Conservation (phyloP, 2,113 vertebrate species). For the Larimichthys polyactis region DNA sequence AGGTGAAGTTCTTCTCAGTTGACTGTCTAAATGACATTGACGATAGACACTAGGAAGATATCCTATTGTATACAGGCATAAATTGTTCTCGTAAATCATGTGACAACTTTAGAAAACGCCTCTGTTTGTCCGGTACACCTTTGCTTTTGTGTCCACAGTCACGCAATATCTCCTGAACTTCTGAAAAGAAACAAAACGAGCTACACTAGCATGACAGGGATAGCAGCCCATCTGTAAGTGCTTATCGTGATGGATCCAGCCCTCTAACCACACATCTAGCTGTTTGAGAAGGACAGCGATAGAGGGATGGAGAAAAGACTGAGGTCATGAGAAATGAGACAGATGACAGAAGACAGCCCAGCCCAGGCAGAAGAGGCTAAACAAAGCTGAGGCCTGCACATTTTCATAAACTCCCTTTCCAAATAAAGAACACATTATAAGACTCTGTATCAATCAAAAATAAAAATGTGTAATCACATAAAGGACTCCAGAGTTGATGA, state of each 20-base stretch:
- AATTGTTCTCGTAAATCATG: conserved; percentile 3
- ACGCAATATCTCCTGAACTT: neutral
- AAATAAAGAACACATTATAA: conserved; percentile 38
- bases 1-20: neutral
- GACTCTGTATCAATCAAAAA: conserved; percentile 36
- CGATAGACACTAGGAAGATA: conserved; percentile 17
- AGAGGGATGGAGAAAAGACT: conserved; percentile 65
- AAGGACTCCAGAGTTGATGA: neutral
- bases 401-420: conserved; percentile 31
- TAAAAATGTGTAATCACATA: conserved; percentile 4
- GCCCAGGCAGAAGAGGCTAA: conserved; percentile 36
- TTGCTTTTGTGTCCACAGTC: neutral
- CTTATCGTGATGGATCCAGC: conserved; percentile 77
- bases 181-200: conserved; percentile 41
- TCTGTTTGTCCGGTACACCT: neutral
- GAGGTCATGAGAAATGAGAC: conserved; percentile 76
- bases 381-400: conserved; percentile 31
- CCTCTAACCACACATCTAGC: conserved; percentile 70
- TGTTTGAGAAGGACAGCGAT: conserved; percentile 61
- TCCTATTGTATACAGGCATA: neutral
- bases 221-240: conserved; percentile 79
- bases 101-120: neutral
- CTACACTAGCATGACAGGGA: conserved; percentile 52
- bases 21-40: conserved; percentile 1
- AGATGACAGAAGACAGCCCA: conserved; percentile 72